Conservation (phyloP, 92 coral and sea anemone species). For the Paragorgia papillata region DNA sequence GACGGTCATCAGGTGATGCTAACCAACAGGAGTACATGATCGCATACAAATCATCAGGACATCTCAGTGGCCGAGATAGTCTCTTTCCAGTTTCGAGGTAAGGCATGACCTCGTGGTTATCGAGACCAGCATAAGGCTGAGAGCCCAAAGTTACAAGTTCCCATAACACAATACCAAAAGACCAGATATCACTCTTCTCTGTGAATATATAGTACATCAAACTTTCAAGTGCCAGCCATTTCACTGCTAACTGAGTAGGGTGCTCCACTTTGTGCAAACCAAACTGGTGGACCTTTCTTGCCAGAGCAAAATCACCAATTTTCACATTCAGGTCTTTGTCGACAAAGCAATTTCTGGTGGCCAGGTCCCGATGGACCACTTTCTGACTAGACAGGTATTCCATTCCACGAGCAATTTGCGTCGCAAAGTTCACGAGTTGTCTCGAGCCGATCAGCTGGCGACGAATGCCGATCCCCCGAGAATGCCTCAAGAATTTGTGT, state of each 20-base stretch:
- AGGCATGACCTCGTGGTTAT: slow-evolving; percentile 24
- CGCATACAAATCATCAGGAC: slow-evolving; percentile 39
- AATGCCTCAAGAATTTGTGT: slow-evolving; percentile 37
- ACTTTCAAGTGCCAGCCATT: slow-evolving; percentile 38
- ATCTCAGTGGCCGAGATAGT: slow-evolving; percentile 28
- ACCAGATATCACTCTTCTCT: slow-evolving; percentile 42
- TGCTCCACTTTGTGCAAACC: slow-evolving; percentile 25
- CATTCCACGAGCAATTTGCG: slow-evolving; percentile 39
- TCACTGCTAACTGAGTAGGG: slow-evolving; percentile 33
- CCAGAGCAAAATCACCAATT: slow-evolving; percentile 36
- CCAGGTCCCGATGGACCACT: slow-evolving; percentile 40
- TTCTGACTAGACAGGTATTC: slow-evolving; percentile 42
- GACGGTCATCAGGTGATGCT: slow-evolving; percentile 20
- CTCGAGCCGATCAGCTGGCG: slow-evolving; percentile 37
- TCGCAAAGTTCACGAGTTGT: slow-evolving; percentile 25
- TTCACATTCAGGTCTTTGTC: slow-evolving; percentile 16
- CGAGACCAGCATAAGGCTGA: slow-evolving; percentile 44
- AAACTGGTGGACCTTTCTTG: slow-evolving; percentile 34
- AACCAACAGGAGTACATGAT: slow-evolving; percentile 38
- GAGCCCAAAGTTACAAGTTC: slow-evolving; percentile 43
- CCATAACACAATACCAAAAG: slow-evolving; percentile 40
- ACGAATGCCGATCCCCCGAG: slow-evolving; percentile 41
- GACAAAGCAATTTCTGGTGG: slow-evolving; percentile 42
- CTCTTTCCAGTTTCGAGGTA: slow-evolving; percentile 35
- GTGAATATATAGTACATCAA: slow-evolving; percentile 35